Evolutionary conservation across 2,888 invertebrate species (phyloP).

Genomic region (Suillia variegata): DNA sequence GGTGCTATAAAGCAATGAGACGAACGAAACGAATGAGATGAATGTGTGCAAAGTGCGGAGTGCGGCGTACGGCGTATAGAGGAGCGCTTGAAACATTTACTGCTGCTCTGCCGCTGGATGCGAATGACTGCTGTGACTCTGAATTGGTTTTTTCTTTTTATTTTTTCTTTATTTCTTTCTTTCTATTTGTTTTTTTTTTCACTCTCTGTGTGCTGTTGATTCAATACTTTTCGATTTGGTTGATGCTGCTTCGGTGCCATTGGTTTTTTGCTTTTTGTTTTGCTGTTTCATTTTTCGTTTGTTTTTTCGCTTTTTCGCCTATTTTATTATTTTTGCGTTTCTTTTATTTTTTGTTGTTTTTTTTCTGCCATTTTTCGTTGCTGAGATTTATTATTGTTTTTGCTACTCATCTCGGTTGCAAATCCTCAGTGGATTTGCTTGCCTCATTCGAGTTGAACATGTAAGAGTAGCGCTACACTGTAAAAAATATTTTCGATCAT

Average conservation of each 20-base stretch:
- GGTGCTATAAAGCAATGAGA: too few species aligned
- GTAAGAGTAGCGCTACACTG: too few species aligned
- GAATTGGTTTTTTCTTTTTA: neutral
- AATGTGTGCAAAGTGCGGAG: too few species aligned
- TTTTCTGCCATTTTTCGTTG: neutral
- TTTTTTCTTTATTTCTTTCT: neutral
- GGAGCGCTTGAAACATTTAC: neutral
- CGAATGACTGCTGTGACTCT: too few species aligned
- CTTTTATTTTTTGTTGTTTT: neutral
- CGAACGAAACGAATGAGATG: too few species aligned
- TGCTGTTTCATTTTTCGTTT: neutral
- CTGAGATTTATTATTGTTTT: slow-evolving; percentile 4
- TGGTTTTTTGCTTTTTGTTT: neutral
- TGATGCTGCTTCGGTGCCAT: neutral
- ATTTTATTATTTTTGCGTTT: neutral
- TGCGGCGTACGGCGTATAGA: too few species aligned
- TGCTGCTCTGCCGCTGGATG: neutral
- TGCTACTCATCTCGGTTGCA: neutral
- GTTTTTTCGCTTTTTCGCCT: neutral
- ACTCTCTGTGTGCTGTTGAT: neutral
- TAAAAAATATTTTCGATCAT: too few species aligned
- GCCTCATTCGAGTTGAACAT: neutral
- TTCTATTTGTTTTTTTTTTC: neutral
- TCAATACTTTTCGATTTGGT: slow-evolving; percentile 1
- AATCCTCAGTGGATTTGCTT: neutral